Evolutionary conservation across 2,113 vertebrate genomes (phyloP).

Genomic region (Uria aalge): DNA sequence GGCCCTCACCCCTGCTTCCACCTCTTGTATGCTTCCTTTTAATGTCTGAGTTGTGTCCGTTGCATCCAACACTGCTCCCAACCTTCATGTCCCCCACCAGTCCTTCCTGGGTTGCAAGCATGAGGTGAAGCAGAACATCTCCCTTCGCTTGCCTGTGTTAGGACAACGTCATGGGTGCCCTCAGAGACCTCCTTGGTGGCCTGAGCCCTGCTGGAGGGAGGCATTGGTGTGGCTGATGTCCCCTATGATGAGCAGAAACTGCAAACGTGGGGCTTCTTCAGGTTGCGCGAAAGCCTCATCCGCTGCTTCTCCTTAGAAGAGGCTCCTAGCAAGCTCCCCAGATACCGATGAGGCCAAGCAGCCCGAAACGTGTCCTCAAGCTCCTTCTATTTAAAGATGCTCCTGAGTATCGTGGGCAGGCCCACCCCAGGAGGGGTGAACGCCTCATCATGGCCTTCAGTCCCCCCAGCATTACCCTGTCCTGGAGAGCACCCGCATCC

Average conservation of each 20-base stretch:
- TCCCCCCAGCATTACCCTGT: not conserved
- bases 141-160: not conserved
- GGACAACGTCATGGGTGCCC: not conserved
- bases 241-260: not conserved
- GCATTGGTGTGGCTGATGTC: fast-evolving
- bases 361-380: not conserved
- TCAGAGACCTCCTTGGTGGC: not conserved
- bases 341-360: not conserved
- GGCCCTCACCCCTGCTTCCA: not conserved
- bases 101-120: not conserved
- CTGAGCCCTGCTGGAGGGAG: fast-evolving
- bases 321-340: not conserved
- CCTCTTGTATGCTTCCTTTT: not conserved
- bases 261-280: not conserved
- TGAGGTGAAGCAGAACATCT: not conserved
- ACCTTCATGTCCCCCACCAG: not conserved
- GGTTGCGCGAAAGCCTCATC: not conserved
- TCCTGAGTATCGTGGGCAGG: fast-evolving
- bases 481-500: not conserved
- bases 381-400: not conserved
- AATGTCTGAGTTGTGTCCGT: not conserved
- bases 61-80: not conserved
- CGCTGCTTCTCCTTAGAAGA: not conserved
- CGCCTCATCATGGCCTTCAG: fast-evolving
- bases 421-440: not conserved